phyloP scores from a whole-genome alignment of 2,113 vertebrate species.

The Corydoras maculifer region DNA sequence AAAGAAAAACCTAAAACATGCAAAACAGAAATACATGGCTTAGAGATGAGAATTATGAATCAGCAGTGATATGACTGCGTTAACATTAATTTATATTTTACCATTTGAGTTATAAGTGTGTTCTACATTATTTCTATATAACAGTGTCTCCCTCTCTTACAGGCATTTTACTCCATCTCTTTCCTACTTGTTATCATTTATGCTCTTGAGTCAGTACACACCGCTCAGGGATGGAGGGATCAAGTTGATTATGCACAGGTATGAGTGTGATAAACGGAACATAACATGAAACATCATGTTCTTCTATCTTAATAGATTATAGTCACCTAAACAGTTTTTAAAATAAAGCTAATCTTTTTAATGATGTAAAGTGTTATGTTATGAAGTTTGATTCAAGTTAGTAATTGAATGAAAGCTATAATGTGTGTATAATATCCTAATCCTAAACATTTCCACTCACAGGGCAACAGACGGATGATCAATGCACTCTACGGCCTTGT shows the following conservation, averaged over 20 bases:
- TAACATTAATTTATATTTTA: background rate
- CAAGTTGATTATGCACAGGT: background rate
- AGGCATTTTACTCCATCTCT: slow-evolving; percentile 31
- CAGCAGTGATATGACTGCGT: background rate
- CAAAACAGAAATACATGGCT: too few species aligned
- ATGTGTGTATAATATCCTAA: background rate
- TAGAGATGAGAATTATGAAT: too few species aligned
- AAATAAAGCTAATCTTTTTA: too few species aligned
- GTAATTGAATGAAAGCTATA: background rate
- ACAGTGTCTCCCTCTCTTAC: background rate
- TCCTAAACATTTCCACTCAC: background rate
- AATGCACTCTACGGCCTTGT: slow-evolving; percentile 23
- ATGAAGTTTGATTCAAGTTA: background rate
- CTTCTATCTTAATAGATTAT: background rate
- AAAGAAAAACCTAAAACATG: too few species aligned
- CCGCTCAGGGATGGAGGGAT: slow-evolving; percentile 31
- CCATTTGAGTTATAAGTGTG: background rate
- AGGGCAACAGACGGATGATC: slow-evolving; percentile 11
- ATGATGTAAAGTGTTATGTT: background rate
- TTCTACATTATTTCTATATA: too few species aligned
- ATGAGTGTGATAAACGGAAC: background rate
- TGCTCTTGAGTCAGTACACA: slow-evolving; percentile 34
- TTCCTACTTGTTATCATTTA: slow-evolving; percentile 42
- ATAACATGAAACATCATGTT: background rate
- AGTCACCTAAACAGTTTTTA: too few species aligned